Base-by-base conservation (phyloP, 2,113 vertebrate species). In the Trogon surrucura region DNA sequence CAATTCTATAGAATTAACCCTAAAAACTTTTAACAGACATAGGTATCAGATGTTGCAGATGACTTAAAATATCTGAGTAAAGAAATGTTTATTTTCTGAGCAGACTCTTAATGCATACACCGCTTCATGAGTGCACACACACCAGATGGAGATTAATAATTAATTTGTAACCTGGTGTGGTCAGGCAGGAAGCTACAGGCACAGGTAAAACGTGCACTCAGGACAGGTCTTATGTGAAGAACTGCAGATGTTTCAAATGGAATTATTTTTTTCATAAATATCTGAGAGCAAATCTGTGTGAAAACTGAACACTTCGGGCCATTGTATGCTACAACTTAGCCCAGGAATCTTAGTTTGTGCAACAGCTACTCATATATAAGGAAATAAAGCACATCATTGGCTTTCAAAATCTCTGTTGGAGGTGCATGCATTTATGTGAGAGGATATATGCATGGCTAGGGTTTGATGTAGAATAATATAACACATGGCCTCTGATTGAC, bases 401-500 rank as follows among this genome's bases (percentile, higher is more conserved):
- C 58, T 92, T 94, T 79, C 22, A 57, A 57, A 77, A 65, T 36
- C 25, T 60, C 17, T 53, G 20, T 60, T 77, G 56, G 23, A 23
- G 54, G 15, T 41, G 23, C 44, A 58, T 53, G 38, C 8, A 13
- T 90, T 93, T 93, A 8, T 54, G 47, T 83, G 88, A 91, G 61
- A 25, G 61, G 85, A 70, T 84, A 50, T 50, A 36, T 88, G 69
- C 45, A 19, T 74, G 83, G 80, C 71, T 86, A 20, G 60, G 26
- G 72, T 79, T 95, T 90, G 92, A 89, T 1, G 16, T 92, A 82
- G 69, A 84, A 72, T 92, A 93, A 84, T 79, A 50, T 67, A 95
- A 81, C 95, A 94, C 91, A 72, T 93, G 95, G 96, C 93, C 92
- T 81, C 61, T 5, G 5, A 2, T 15, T 53, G 61, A 95, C 85